phyloP scores from a whole-genome alignment of 2,797 vertebrate genomes.

The Protonibea diacanthus region DNA sequence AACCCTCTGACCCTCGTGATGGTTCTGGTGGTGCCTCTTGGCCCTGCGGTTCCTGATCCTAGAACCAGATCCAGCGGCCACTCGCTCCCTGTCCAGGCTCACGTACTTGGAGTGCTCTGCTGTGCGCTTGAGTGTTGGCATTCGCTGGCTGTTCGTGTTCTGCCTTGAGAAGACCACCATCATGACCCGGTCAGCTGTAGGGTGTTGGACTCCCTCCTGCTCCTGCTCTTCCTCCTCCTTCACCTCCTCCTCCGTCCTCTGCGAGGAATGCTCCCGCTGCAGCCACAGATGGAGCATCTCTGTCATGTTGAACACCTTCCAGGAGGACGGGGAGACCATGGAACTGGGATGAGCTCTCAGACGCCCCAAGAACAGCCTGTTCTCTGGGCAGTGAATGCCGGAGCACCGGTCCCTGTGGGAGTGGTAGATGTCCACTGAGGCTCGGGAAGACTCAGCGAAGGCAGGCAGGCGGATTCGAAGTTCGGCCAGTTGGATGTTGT shows the following conservation, averaged over 20 bases:
- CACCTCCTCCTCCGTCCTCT: background rate
- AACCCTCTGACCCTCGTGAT: constrained; percentile 56
- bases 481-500: constrained; percentile 86
- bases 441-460: constrained; percentile 55
- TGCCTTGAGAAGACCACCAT: constrained; percentile 90
- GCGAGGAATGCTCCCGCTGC: constrained; percentile 48
- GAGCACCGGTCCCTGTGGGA: constrained; percentile 67
- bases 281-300: constrained; percentile 84
- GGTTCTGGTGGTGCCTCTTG: constrained; percentile 82
- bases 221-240: background rate
- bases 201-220: constrained; percentile 56
- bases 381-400: constrained; percentile 57
- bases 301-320: constrained; percentile 90
- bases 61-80: background rate
- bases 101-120: constrained; percentile 90
- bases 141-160: constrained; percentile 40
- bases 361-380: constrained; percentile 83
- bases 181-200: constrained; percentile 77
- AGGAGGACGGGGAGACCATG: constrained; percentile 74
- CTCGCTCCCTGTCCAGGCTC: constrained; percentile 67
- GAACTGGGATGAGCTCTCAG: constrained; percentile 68
- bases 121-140: constrained; percentile 87
- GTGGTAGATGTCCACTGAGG: constrained; percentile 87
- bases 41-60: constrained; percentile 34
- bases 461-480: constrained; percentile 84